Evolutionary conservation across 2,888 invertebrate genomes (phyloP).

Genomic region (Drosophila merina): DNA sequence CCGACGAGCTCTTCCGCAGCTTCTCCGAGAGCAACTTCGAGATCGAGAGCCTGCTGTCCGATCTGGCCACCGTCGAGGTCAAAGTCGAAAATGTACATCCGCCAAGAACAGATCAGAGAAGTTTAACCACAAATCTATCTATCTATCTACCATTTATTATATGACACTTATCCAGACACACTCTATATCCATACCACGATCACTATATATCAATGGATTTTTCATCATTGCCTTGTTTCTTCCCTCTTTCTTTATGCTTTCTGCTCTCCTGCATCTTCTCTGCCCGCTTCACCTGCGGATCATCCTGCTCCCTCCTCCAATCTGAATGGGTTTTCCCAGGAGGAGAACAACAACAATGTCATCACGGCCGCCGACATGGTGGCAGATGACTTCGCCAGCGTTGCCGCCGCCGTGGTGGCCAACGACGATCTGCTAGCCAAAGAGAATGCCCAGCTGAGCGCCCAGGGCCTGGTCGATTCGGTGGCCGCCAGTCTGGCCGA

Average conservation of each 20-base stretch:
- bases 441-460: conserved; percentile 71
- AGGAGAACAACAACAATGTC: conserved; percentile 82
- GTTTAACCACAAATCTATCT: conserved; percentile 21
- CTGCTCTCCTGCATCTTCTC: conserved; percentile 38
- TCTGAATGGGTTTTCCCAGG: conserved; percentile 81
- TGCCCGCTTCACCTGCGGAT: conserved; percentile 75
- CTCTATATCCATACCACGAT: neutral
- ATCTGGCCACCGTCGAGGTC: conserved; percentile 90
- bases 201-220: conserved; percentile 18
- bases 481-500: conserved; percentile 65
- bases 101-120: conserved; percentile 56
- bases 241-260: conserved; percentile 44
- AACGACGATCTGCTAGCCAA: conserved; percentile 75
- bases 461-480: conserved; percentile 64
- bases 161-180: neutral
- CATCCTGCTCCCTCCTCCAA: conserved; percentile 15
- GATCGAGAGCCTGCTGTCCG: conserved; percentile 92
- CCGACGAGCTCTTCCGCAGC: conserved; percentile 92
- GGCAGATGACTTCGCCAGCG: conserved; percentile 66
- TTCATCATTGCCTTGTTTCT: conserved; percentile 57
- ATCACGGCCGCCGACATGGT: conserved; percentile 51
- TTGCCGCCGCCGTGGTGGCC: conserved; percentile 67
- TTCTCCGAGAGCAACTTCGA: conserved; percentile 93
- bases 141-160: neutral
- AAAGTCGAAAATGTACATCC: conserved; percentile 86